phyloP scores from a whole-genome alignment of 2,113 vertebrate species.

The Otis tarda region DNA sequence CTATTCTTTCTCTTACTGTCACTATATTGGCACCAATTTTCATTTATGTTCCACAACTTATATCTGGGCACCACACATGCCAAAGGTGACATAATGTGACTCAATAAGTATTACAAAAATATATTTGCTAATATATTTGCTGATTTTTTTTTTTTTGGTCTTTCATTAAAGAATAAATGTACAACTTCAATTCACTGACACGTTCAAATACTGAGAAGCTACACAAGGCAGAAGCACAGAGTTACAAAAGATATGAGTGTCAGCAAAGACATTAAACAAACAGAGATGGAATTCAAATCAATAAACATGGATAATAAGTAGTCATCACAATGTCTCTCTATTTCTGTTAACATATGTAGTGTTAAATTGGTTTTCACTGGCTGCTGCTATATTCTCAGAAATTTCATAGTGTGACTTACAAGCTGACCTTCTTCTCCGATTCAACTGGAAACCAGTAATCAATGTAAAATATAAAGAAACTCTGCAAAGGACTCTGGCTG shows the following conservation, averaged over 20 bases:
- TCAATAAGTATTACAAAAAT: neutral
- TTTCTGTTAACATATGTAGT: neutral
- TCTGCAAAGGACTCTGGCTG: neutral
- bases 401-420: neutral
- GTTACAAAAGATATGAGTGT: neutral
- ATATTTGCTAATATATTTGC: neutral
- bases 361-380: neutral
- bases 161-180: neutral
- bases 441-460: neutral
- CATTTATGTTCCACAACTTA: neutral
- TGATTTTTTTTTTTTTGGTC: neutral
- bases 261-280: neutral
- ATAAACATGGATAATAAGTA: neutral
- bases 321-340: neutral
- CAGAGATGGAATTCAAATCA: neutral
- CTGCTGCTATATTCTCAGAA: neutral
- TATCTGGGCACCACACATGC: neutral
- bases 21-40: neutral
- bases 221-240: neutral
- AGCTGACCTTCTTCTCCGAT: neutral
- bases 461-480: neutral
- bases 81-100: neutral
- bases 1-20: neutral
- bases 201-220: neutral
- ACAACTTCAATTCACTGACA: neutral